Percentiles rank a stretch among this genome's conserved stretches.
Evolutionary conservation across 2,797 vertebrate species (phyloP).

Genomic region (Spatula clypeata): DNA sequence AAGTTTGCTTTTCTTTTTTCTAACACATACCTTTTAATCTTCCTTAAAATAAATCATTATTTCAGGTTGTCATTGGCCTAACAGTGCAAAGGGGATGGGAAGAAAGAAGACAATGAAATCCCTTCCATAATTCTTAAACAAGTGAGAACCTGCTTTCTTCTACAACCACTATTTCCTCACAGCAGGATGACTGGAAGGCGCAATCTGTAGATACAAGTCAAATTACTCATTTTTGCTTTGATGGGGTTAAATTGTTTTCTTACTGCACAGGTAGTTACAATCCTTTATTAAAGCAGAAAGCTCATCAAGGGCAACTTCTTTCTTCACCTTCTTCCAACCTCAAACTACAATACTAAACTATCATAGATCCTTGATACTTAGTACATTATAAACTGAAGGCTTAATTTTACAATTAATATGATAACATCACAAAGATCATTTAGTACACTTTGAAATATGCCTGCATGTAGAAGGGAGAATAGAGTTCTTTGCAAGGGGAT

Average conservation of each 20-base stretch:
- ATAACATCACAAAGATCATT: not conserved
- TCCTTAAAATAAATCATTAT: not conserved
- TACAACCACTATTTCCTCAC: not conserved
- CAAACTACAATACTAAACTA: not conserved
- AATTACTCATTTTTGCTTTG: conserved; percentile 25
- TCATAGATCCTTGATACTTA: not conserved
- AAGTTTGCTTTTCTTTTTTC: not conserved
- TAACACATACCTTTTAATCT: not conserved
- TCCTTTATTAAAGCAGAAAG: not conserved
- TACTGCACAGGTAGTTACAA: not conserved
- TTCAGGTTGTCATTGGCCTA: not conserved
- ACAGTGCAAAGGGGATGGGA: not conserved
- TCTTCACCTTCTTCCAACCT: not conserved
- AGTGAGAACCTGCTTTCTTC: not conserved
- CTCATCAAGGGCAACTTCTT: not conserved
- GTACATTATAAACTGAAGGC: not conserved
- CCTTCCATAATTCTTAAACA: not conserved
- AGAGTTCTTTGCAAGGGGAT: not conserved
- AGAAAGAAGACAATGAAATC: not conserved
- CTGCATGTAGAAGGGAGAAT: not conserved
- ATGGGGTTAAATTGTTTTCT: conserved; percentile 7
- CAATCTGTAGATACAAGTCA: not conserved
- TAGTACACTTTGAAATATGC: not conserved
- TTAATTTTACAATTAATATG: not conserved
- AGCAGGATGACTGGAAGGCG: not conserved